These are phyloP conservation scores for Hemiscyllium ocellatum DNA, from an alignment of 2,113 vertebrate genomes.

Conservation along the genomic window DNA sequence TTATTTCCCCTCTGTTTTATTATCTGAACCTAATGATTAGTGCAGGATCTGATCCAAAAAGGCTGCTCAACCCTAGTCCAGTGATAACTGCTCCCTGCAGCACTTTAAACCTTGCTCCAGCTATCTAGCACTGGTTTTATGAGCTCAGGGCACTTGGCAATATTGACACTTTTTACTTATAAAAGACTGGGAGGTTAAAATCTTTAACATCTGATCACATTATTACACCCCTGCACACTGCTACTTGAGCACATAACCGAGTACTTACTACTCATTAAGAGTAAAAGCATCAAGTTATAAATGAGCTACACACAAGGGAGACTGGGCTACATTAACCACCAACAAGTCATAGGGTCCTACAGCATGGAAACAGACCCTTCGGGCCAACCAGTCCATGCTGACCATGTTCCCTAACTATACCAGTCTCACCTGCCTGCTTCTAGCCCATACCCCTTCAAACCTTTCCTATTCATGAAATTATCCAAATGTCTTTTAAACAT, in stretches of 20 bases:
- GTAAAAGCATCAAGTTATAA: not conserved
- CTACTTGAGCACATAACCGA: not conserved
- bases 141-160: not conserved
- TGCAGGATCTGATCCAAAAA: not conserved
- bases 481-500: too few relatives aligned
- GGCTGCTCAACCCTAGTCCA: not conserved
- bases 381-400: too few relatives aligned
- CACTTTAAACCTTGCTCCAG: not conserved
- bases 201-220: not conserved
- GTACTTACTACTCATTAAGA: not conserved
- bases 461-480: too few relatives aligned
- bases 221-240: not conserved
- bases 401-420: too few relatives aligned
- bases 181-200: not conserved
- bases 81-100: not conserved
- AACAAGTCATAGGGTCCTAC: not conserved
- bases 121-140: not conserved
- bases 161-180: not conserved
- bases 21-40: not conserved
- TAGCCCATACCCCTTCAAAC: too few relatives aligned
- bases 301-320: not conserved
- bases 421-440: too few relatives aligned
- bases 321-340: not conserved
- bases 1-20: not conserved
- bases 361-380: too few relatives aligned